These are phyloP conservation scores for Eremophila alpestris DNA, from an alignment of 2,797 vertebrate genomes.

Conservation along the genomic window DNA sequence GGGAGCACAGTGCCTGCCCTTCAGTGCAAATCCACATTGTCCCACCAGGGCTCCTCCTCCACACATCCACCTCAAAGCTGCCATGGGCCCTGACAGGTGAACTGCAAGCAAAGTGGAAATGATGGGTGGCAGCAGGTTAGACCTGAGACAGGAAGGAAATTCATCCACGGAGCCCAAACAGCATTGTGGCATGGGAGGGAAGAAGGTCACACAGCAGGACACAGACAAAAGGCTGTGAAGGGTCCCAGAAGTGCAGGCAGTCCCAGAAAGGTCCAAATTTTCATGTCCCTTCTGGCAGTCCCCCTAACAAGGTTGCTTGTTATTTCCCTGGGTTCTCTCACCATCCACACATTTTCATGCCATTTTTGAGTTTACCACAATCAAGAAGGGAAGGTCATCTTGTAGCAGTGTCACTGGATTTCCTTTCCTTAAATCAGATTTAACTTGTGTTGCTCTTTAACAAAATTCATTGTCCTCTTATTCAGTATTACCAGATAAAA, in stretches of 20 bases:
- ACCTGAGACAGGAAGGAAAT: neutral
- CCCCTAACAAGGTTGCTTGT: neutral
- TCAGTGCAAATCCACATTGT: neutral
- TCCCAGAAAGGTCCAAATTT: neutral
- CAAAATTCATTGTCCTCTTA: neutral
- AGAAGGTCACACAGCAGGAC: neutral
- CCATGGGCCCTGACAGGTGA: fast-evolving
- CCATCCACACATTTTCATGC: neutral
- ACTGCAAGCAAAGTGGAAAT: neutral
- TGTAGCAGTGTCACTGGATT: neutral
- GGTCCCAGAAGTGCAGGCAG: neutral
- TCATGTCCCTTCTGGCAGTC: neutral
- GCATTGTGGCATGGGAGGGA: neutral
- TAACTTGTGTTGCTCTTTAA: neutral
- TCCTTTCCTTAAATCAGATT: neutral
- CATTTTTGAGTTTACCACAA: neutral
- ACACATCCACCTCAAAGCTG: fast-evolving
- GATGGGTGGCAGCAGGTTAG: neutral
- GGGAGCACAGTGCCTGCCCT: neutral
- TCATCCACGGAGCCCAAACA: neutral
- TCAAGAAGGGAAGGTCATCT: neutral
- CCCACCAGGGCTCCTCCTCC: neutral
- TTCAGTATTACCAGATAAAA: neutral
- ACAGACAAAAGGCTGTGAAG: neutral
- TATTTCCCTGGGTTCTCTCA: neutral